Evolutionary conservation across 1,140 invertebrate species (phyloP), one percentile per base, ranked within the genome.

Genomic region (Sesamia nonagrioides): DNA sequence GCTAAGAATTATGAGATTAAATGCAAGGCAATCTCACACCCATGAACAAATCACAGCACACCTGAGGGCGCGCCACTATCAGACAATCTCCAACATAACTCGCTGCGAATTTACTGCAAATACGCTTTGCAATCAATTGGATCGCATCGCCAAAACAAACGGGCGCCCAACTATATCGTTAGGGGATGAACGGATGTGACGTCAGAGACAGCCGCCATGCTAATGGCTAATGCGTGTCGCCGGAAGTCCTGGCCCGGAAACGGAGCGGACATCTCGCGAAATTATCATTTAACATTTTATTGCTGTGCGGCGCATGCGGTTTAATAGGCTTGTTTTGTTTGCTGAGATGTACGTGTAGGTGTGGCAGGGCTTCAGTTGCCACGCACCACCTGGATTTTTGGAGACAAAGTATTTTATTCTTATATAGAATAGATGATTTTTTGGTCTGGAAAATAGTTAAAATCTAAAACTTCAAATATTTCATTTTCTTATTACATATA

Each of bases 271-370:
- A 92, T 88, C 89, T 89, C 88, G 89, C 86, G 87, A 85, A 88
- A 90, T 91, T 92, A 91, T 91, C 90, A 93, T 93, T 92, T 91
- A 90, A 87, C 87, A 87, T 90, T 91, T 93, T 91, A 92, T 90
- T 91, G 89, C 84, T 45, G 74, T 40, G 21, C 77, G 81, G 56
- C 81, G 84, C 82, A 76, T 80, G 72, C 21, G 77, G 78, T 75
- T 40, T 54, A 74, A 77, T 81, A 77, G 76, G 61, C 77, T 81
- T 83, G 83, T 82, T 77, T 75, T 75, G 73, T 75, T 48, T 33
- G 56, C 8, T 27, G 5, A 8, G 17, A 33, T 81, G 61, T 82
- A 72, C 42, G 58, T 33, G 68, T 60, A 78, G 73, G 69, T 66
- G 58, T 71, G 68, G 27, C 68, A n/a, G 9, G 0, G 33, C 0